Percentiles rank a stretch among this genome's conserved stretches.
These are phyloP conservation scores for Synanthedon andrenaeformis DNA, from an alignment of 2,888 invertebrate genomes.

Conservation along the genomic window DNA sequence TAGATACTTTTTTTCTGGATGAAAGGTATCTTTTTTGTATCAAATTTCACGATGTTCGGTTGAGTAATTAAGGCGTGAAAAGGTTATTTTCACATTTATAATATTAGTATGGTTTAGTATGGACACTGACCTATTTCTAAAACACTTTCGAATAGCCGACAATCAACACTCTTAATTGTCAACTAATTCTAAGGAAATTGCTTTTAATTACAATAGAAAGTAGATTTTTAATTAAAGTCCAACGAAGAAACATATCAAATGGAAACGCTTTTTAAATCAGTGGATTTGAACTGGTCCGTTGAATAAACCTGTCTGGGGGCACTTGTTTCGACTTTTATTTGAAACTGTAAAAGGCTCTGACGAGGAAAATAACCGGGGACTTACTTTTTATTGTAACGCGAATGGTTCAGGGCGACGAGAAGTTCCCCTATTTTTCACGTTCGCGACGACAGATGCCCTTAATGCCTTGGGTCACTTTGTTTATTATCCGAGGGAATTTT, in stretches of 20 bases:
- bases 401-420: constrained; percentile 21
- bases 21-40: no score
- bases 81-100: no score
- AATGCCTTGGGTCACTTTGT: constrained; percentile 30
- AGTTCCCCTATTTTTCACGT: constrained; percentile 31
- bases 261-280: constrained; percentile 13
- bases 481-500: constrained; percentile 13
- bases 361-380: constrained; percentile 21
- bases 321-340: constrained; percentile 30
- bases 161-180: no score
- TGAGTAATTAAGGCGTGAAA: no score
- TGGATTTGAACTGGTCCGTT: constrained; percentile 11
- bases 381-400: constrained; percentile 37
- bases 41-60: no score
- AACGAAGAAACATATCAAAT: constrained; percentile 12
- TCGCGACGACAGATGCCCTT: constrained; percentile 30
- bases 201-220: constrained; percentile 9
- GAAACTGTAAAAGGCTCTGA: constrained; percentile 22
- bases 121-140: no score
- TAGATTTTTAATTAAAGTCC: constrained; percentile 13
- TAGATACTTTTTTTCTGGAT: no score
- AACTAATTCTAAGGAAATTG: neutral
- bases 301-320: constrained; percentile 15
- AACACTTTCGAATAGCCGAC: no score
- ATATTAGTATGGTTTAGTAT: no score